Percentiles rank a stretch among this genome's conserved stretches.
phyloP scores from a whole-genome alignment of 2,113 vertebrate genomes.

The Myiagra hebetior region DNA sequence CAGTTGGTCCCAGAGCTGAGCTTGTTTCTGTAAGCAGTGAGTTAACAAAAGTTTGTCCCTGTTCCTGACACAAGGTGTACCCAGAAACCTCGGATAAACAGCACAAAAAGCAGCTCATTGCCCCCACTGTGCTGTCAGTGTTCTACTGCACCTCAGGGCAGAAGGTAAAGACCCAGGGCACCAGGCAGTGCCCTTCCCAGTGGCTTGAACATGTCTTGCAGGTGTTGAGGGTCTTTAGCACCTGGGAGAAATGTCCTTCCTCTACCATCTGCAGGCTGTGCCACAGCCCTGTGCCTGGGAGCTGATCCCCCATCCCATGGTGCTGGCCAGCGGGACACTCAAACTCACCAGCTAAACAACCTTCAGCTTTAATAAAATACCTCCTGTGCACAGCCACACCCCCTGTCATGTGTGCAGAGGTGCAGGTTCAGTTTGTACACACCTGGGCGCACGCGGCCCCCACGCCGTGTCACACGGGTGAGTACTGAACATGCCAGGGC shows the following conservation, averaged over 20 bases:
- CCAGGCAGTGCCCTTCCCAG: not conserved
- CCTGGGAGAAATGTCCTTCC: not conserved
- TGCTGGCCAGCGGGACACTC: fast-evolving
- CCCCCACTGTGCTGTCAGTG: fast-evolving
- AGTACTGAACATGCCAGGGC: fast-evolving
- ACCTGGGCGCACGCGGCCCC: fast-evolving
- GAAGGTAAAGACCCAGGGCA: fast-evolving
- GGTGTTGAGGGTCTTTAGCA: not conserved
- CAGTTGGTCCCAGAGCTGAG: fast-evolving
- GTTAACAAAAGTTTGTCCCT: too few species aligned
- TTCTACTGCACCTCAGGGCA: fast-evolving
- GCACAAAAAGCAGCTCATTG: not conserved
- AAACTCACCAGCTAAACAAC: not conserved
- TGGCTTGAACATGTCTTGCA: fast-evolving
- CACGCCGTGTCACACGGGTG: not conserved
- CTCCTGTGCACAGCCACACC: not conserved
- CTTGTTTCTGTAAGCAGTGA: fast-evolving
- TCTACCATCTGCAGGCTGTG: fast-evolving
- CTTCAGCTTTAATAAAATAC: slow-evolving; percentile 27
- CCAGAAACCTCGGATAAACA: not conserved
- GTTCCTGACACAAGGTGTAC: not conserved
- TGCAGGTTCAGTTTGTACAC: fast-evolving
- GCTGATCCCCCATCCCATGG: fast-evolving
- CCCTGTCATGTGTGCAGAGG: not conserved
- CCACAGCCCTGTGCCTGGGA: fast-evolving